Evolutionary conservation across 2,797 vertebrate genomes (phyloP).

Genomic region (Lophura swinhoii): DNA sequence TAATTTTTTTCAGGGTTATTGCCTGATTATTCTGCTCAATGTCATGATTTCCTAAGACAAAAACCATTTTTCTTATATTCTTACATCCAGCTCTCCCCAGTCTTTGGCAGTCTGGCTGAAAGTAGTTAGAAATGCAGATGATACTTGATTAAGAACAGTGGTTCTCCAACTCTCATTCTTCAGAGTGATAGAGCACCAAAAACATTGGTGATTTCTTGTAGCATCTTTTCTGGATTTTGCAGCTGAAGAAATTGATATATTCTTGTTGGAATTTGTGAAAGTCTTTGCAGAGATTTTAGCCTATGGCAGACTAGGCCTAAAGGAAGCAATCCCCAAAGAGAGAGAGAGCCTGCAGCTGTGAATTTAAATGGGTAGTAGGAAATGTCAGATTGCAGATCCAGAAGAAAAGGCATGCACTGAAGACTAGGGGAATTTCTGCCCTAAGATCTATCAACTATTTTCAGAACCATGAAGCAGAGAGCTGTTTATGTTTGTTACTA

Average conservation of each 20-base stretch:
- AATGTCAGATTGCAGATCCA: background rate
- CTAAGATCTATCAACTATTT: conserved; percentile 44
- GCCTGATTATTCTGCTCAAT: background rate
- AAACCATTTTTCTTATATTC: background rate
- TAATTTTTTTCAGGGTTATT: background rate
- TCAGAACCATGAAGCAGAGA: conserved; percentile 20
- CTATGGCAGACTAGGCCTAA: background rate
- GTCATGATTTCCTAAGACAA: background rate
- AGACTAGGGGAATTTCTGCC: conserved; percentile 31
- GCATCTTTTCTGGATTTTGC: background rate
- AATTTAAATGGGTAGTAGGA: background rate
- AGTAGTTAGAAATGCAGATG: background rate
- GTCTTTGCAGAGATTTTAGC: background rate
- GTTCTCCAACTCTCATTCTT: background rate
- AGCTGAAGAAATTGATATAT: background rate
- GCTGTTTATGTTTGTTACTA: conserved; percentile 69
- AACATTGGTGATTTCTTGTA: background rate
- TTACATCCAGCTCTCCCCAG: background rate
- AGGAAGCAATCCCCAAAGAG: background rate
- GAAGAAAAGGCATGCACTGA: background rate
- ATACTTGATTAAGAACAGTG: background rate
- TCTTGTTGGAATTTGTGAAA: background rate
- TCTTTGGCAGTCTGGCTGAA: background rate
- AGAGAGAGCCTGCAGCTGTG: background rate
- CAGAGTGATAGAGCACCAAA: background rate